These are phyloP conservation scores for Limosa lapponica DNA, from an alignment of 2,797 vertebrate genomes.

Conservation along the genomic window DNA sequence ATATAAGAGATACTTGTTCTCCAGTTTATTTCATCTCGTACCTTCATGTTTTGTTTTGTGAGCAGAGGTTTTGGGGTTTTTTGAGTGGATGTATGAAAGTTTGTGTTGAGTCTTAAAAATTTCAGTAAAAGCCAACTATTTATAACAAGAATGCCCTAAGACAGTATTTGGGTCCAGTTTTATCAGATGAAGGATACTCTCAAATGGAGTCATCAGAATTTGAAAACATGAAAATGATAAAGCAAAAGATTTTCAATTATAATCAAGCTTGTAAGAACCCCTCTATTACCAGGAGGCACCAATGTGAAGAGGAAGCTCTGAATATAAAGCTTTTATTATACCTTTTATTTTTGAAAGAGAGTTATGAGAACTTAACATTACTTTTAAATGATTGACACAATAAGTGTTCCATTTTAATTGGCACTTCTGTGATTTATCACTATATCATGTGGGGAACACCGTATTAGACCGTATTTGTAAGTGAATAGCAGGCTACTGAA, in stretches of 20 bases:
- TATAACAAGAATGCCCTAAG: not conserved
- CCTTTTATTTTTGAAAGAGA: constrained; percentile 68
- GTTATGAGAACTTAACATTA: constrained; percentile 43
- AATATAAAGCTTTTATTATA: constrained; percentile 65
- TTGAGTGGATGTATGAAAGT: not conserved
- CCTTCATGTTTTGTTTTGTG: not conserved
- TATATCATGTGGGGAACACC: constrained; percentile 41
- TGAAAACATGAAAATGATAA: constrained; percentile 36
- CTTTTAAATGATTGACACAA: constrained; percentile 58
- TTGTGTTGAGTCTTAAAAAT: not conserved
- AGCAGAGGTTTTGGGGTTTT: not conserved
- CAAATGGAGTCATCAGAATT: not conserved
- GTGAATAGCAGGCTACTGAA: constrained; percentile 65
- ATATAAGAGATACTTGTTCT: not conserved
- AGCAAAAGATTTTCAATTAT: constrained; percentile 31
- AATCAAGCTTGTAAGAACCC: not conserved
- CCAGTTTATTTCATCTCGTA: not conserved
- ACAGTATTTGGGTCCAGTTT: not conserved
- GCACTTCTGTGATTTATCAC: constrained; percentile 67
- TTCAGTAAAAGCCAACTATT: not conserved
- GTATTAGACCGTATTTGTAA: constrained; percentile 54
- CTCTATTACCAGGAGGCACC: not conserved
- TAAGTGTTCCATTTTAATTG: constrained; percentile 76
- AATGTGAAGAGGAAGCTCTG: constrained; percentile 39
- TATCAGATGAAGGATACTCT: not conserved